Percentiles rank a stretch among this genome's conserved stretches.
Evolutionary conservation across 2,888 invertebrate genomes (phyloP).

Genomic region (Acleris literana): DNA sequence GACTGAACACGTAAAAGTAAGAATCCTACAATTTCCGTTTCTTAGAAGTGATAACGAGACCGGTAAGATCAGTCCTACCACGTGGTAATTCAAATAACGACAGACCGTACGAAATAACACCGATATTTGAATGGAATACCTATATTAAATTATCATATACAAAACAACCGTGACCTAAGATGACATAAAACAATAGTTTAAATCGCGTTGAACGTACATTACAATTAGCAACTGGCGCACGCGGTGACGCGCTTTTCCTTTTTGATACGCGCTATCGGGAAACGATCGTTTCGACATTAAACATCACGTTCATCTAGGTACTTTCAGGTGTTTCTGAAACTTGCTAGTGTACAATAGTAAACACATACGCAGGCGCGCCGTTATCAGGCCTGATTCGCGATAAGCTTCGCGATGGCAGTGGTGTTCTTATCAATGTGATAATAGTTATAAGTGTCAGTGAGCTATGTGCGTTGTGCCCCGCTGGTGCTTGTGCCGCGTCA

Average conservation of each 20-base stretch:
- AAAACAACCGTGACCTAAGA: background rate
- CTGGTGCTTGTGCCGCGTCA: constrained; percentile 67
- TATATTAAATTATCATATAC: too few species aligned
- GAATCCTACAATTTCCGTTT: background rate
- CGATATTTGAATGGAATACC: too few species aligned
- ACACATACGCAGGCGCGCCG: constrained; percentile 66
- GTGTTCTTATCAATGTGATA: constrained; percentile 82
- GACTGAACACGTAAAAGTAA: too few species aligned
- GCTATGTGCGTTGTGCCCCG: constrained; percentile 70
- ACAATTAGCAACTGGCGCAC: constrained; percentile 47
- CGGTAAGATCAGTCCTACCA: background rate
- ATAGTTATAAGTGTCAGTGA: constrained; percentile 82
- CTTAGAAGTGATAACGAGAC: background rate
- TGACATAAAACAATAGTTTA: constrained; percentile 41
- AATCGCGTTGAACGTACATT: constrained; percentile 46
- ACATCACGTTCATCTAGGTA: constrained; percentile 22
- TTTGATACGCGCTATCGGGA: constrained; percentile 2
- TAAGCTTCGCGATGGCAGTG: constrained; percentile 74
- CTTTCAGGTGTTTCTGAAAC: constrained; percentile 55
- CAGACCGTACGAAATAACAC: too few species aligned
- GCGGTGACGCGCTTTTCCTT: constrained; percentile 22
- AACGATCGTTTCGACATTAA: constrained; percentile 24
- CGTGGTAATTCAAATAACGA: constrained; percentile 20
- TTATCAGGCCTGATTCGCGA: constrained; percentile 79
- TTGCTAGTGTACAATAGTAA: constrained; percentile 60